Conservation (phyloP, 2,113 vertebrate genomes). For the Corvus cornix region DNA sequence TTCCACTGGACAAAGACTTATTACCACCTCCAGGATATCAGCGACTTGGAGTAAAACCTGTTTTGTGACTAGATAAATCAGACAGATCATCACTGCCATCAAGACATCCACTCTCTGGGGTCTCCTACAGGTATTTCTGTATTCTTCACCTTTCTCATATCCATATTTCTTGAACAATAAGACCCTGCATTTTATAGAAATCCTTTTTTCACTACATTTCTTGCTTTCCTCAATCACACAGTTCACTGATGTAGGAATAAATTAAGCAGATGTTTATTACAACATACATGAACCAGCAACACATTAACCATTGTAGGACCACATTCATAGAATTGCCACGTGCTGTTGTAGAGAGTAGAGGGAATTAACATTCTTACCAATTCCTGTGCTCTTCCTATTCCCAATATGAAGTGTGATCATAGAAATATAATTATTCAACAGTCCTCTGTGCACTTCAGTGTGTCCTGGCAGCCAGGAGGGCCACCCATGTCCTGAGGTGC, state of each 20-base stretch:
- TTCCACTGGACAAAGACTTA: not conserved
- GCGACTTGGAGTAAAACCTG: not conserved
- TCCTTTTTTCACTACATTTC: not conserved
- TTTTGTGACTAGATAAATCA: not conserved
- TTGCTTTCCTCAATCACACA: not conserved
- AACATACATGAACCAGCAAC: not conserved
- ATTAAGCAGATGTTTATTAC: not conserved
- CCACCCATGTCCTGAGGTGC: rapidly evolving
- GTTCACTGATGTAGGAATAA: not conserved
- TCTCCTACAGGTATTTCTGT: not conserved
- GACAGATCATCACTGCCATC: not conserved
- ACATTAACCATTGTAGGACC: not conserved
- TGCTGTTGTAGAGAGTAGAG: not conserved
- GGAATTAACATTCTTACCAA: not conserved
- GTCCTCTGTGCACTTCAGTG: not conserved
- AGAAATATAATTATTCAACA: not conserved
- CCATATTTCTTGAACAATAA: not conserved
- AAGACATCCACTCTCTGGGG: not conserved
- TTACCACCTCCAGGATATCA: not conserved
- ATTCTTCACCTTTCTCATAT: not conserved
- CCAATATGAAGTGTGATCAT: not conserved
- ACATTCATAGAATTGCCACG: not conserved
- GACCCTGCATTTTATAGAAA: not conserved
- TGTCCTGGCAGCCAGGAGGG: not conserved
- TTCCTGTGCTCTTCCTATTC: not conserved